A percentile compares a stretch with the other conserved stretches of the same genome.
Evolutionary conservation across 2,113 vertebrate genomes (phyloP).

Genomic region (Nothocercus julius): DNA sequence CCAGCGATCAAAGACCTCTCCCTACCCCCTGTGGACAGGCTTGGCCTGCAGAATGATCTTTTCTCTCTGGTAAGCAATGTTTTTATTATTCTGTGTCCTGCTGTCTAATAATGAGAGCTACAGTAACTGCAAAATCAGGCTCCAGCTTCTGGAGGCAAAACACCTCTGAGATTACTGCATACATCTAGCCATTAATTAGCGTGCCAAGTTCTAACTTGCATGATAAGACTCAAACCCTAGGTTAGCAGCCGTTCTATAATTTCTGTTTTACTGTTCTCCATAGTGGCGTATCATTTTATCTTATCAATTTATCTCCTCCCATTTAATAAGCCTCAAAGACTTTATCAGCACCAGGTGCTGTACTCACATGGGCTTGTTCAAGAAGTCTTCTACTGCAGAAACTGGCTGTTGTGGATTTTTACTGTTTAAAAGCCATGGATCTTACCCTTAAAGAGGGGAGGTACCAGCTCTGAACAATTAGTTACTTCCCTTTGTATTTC

Average conservation of each 20-base stretch:
- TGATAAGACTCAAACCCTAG: not conserved
- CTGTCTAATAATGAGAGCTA: not conserved
- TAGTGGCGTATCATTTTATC: not conserved
- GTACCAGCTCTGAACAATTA: conserved; percentile 3
- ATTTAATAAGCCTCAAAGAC: too few relatives aligned
- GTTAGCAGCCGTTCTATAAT: not conserved
- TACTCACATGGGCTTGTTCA: not conserved
- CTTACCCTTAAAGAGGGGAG: not conserved
- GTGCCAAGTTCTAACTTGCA: not conserved
- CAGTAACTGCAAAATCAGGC: not conserved
- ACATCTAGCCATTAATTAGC: conserved; percentile 10
- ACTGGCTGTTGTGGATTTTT: not conserved
- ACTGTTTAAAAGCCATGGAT: not conserved
- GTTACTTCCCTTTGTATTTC: not conserved
- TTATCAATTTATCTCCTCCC: too few relatives aligned
- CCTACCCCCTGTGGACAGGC: conserved; percentile 93
- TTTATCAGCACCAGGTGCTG: not conserved
- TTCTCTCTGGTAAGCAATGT: conserved; percentile 90
- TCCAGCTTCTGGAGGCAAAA: not conserved
- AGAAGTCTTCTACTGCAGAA: not conserved
- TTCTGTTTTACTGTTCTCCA: not conserved
- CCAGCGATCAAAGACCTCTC: conserved; percentile 92
- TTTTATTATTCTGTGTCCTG: not conserved
- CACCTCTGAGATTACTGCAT: not conserved
- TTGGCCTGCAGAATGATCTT: conserved; percentile 96